Conservation (phyloP, 2,888 invertebrate genomes). For the Xestia ashworthii region DNA sequence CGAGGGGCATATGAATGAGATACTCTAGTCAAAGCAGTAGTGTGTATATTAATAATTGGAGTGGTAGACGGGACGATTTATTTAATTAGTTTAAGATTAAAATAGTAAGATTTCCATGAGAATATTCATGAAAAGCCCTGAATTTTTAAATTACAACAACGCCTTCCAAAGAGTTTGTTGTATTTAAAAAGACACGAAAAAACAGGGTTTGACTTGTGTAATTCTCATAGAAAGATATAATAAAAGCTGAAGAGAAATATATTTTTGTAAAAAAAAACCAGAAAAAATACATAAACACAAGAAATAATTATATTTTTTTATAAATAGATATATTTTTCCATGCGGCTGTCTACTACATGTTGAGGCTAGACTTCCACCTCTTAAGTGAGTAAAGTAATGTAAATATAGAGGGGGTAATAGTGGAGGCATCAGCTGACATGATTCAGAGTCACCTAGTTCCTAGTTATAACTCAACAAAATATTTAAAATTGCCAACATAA, state of each 20-base stretch:
- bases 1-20: slow-evolving; percentile 53
- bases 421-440: slow-evolving; percentile 11
- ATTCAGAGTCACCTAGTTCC: slow-evolving; percentile 77
- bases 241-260: slow-evolving; percentile 49
- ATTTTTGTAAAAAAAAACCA: slow-evolving; percentile 71
- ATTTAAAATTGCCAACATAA: slow-evolving; percentile 4
- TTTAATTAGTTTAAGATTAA: not conserved
- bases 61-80: not conserved
- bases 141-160: not conserved
- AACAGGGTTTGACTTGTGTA: slow-evolving; percentile 21
- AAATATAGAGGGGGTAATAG: slow-evolving; percentile 19
- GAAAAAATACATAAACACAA: slow-evolving; percentile 60
- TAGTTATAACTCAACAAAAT: slow-evolving; percentile 47
- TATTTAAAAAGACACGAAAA: slow-evolving; percentile 13
- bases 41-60: slow-evolving; percentile 71
- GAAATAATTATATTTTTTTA: slow-evolving; percentile 59
- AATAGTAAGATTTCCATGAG: slow-evolving; percentile 36
- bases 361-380: slow-evolving; percentile 43
- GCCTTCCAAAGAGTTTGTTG: not conserved
- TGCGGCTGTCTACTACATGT: slow-evolving; percentile 3
- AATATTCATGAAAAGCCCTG: slow-evolving; percentile 33
- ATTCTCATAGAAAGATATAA: slow-evolving; percentile 38
- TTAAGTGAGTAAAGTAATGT: slow-evolving; percentile 8
- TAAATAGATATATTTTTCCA: slow-evolving; percentile 65
- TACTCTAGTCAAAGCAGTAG: slow-evolving; percentile 77